Evolutionary conservation across 2,113 vertebrate species (phyloP).

Genomic region (Chionomys nivalis): DNA sequence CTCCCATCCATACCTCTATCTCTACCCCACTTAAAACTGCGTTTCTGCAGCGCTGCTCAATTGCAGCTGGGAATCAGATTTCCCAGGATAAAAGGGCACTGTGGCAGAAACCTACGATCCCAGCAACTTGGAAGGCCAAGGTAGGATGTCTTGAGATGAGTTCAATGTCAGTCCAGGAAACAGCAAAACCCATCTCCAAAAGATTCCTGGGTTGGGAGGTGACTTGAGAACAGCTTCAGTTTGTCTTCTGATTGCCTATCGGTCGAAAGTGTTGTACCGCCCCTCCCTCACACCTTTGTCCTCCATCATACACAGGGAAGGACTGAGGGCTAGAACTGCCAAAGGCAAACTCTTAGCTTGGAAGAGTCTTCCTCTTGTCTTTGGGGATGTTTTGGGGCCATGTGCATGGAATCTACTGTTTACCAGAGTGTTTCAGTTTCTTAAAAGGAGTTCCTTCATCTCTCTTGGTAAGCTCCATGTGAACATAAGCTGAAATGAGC

Average conservation of each 20-base stretch:
- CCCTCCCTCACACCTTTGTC: not conserved
- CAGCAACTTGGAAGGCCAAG: not conserved
- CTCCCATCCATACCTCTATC: not conserved
- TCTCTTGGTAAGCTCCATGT: not conserved
- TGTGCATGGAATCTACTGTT: not conserved
- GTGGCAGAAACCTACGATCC: not conserved
- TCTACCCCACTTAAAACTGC: not conserved
- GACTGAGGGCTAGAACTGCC: not conserved
- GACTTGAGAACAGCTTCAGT: not conserved
- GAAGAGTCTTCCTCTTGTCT: not conserved
- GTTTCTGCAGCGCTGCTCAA: not conserved
- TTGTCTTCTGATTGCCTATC: not conserved
- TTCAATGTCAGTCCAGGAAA: not conserved
- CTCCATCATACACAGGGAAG: not conserved
- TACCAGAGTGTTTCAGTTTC: not conserved
- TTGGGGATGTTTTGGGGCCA: not conserved
- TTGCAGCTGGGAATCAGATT: not conserved
- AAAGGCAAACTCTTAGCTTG: not conserved
- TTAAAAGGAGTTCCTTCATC: not conserved
- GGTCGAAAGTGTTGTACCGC: not conserved
- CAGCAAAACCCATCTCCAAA: not conserved
- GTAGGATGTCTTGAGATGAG: not conserved
- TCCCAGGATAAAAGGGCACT: not conserved
- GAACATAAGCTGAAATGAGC: not conserved
- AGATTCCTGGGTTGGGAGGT: not conserved